Evolutionary conservation across 64 coral and sea anemone genomes (phyloP), one percentile per base, ranked within the genome.

Genomic region (Actinia tenebrosa): DNA sequence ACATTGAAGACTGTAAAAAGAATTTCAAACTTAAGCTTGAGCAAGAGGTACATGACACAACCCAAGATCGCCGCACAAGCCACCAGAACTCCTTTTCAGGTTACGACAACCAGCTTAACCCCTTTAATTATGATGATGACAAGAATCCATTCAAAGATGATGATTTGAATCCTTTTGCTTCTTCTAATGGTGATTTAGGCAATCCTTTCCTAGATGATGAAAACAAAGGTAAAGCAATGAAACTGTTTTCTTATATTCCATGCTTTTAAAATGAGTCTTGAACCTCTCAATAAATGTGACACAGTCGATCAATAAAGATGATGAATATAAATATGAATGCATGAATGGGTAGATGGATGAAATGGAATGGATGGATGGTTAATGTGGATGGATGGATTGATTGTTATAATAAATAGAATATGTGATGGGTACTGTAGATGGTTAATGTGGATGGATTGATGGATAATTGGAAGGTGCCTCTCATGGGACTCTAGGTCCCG

Each of bases 11-110:
- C 80, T 93, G 94, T 50, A 96, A 96, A 80, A 96, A 90, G 59
- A 96, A 93, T 80, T 96, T 96, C 44, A 96, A 96, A 87, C 86
- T 96, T 22, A 96, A 96, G 63, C 81, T 96, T 26, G 94, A 96
- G 27, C 94, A 96, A 83, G 94, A 96, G 56, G 86, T 96, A n/a
- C 79, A 81, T 19, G 79, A 50, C 16, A 81, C 79, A 22, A 53
- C 79, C 53, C 44, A 81, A 19, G 50, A 45, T 14, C 19, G 17
- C 16, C 44, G 7, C 7, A 10, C 46, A 7, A 18, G 50, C 16
- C 43, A 81, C 17, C 5, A 52, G 15, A 52, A 16, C 2, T 81
- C 79, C 3, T 45, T 81, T 7, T 50, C 79, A 81, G 46, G 79
- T 53, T 50, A 50, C 42, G 79, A 81, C 42, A 75, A 10, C 63